Conservation (phyloP, 2,113 vertebrate genomes). For the Microtus montanus region DNA sequence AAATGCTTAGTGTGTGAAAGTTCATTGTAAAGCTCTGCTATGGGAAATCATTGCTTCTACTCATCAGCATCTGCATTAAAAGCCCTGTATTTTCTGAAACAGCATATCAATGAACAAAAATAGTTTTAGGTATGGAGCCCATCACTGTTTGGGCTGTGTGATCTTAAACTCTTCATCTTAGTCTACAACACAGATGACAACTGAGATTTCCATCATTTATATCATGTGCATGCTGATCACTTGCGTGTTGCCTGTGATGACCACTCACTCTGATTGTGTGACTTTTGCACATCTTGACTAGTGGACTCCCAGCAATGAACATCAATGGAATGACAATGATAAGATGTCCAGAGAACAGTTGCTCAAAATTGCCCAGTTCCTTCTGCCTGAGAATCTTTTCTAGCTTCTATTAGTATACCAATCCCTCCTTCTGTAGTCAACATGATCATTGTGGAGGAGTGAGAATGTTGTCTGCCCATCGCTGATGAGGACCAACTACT, state of each 20-base stretch:
- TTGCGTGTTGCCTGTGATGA: background rate
- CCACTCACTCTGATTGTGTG: background rate
- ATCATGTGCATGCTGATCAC: background rate
- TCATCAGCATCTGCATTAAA: background rate
- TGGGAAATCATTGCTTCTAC: background rate
- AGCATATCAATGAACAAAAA: background rate
- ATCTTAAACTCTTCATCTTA: background rate
- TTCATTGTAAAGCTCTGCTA: background rate
- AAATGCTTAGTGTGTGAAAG: background rate
- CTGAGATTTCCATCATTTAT: background rate
- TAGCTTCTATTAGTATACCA: background rate
- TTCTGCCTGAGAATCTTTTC: background rate
- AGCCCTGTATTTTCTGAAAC: background rate
- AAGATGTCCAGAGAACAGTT: background rate
- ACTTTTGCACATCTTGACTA: background rate
- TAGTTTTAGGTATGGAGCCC: background rate
- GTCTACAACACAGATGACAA: background rate
- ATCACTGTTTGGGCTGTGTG: background rate
- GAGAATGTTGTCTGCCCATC: background rate
- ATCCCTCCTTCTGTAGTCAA: background rate
- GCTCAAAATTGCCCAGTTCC: background rate
- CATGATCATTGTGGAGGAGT: background rate
- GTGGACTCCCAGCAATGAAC: background rate
- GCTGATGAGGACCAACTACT: background rate
- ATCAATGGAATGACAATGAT: too few relatives aligned